phyloP scores from a whole-genome alignment of 2,113 vertebrate genomes.

The Pheucticus melanocephalus region DNA sequence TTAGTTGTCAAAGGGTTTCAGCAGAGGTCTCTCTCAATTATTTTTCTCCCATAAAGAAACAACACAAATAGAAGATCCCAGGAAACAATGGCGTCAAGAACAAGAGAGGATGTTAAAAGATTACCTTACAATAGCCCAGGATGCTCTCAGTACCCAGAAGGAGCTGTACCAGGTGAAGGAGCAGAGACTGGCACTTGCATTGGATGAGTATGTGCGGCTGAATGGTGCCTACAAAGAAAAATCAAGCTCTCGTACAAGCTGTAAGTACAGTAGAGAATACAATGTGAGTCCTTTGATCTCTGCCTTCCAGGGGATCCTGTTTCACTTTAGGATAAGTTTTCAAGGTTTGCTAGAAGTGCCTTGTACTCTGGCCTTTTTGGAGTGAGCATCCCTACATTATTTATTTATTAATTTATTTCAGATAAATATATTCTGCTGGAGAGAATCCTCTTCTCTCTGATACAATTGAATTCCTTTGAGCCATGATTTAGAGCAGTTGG shows the following conservation, averaged over 20 bases:
- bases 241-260: slow-evolving; percentile 81
- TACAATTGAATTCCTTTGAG: not conserved
- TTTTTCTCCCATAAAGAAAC: slow-evolving; percentile 71
- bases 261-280: slow-evolving; percentile 70
- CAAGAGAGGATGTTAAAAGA: slow-evolving; percentile 88
- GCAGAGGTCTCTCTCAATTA: not conserved
- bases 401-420: not conserved
- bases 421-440: not conserved
- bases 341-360: not conserved
- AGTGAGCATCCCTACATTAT: not conserved
- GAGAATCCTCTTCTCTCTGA: not conserved
- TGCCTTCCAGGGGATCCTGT: not conserved
- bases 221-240: slow-evolving; percentile 86
- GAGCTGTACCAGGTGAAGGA: slow-evolving; percentile 86
- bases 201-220: slow-evolving; percentile 80
- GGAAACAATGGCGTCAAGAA: slow-evolving; percentile 83
- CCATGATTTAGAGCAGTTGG: not conserved
- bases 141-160: slow-evolving; percentile 81
- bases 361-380: not conserved
- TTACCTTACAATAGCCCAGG: slow-evolving; percentile 82
- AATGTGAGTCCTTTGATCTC: not conserved
- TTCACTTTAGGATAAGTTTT: not conserved
- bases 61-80: slow-evolving; percentile 86
- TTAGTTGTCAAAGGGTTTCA: not conserved
- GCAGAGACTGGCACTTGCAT: slow-evolving; percentile 81